Base-by-base conservation (phyloP, 2,888 invertebrate genomes). In the Drosophila limbata region DNA sequence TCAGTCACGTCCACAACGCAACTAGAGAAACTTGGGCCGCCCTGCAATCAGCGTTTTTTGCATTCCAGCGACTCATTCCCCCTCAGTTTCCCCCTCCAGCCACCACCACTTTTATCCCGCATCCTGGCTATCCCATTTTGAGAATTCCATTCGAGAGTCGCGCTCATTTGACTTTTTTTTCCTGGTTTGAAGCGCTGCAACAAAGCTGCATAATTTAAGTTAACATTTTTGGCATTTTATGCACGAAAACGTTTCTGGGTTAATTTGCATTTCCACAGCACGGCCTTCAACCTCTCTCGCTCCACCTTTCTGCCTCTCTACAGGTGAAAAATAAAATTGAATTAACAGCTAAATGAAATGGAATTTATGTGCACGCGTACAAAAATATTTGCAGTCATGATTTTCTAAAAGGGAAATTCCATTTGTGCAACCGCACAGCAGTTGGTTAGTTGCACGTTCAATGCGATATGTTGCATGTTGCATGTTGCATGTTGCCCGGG, bases 171-270 rank as follows among this genome's bases (percentile, higher is more conserved):
- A 66, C 59, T 76, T 55, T 13, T 40, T 51, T 61, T 65, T 67
- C 3, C 31, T 33, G 25, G 33, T 40, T 48, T 40, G 25, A 21
- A 45, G 19, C 19, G 52, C 66, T 39, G 67, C 77, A 74, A 84
- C 72, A 79, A 81, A 79, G 77, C 63, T 73, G 83, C 85, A 85
- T 84, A 77, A 85, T 80, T 84, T 81, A 69, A 73, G 85, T 73
- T 76, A 75, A 79, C 68, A 77, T 73, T 85, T 81, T 80, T 62
- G 73, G 69, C 76, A 80, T 85, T 85, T 84, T 76, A 83, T 84
- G 84, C 84, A 80, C 81, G 84, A 84, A 69, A 83, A 79, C 72
- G 85, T 85, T 84, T 84, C 70, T 81, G 73, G 84, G 84, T 85
- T 85, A 84, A 84, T 84, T 84, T 84, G 76, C 79, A 73, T 68